Base-by-base conservation (phyloP, 2,797 vertebrate genomes). In the Alcedo atthis region DNA sequence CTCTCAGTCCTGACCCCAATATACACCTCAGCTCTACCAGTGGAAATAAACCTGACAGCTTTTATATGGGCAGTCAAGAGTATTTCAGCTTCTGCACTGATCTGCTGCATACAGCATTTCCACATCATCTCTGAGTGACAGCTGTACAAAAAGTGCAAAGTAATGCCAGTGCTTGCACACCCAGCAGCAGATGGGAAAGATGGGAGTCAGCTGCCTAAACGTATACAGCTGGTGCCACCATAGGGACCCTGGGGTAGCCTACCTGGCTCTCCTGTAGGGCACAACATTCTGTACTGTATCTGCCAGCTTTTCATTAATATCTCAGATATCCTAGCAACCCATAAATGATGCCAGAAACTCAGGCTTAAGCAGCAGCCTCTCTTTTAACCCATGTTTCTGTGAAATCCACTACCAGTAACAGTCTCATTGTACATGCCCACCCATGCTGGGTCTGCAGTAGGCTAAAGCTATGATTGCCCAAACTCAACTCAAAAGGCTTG, bases 31-130 rank as follows among this genome's bases (percentile, higher is more conserved):
- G 53, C 71, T 74, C 42, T 80, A 66, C 46, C 4, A 3, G 49
- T 25, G 25, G 58, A 85, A 92, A 53, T 79, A 87, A 89, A 93
- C 71, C 76, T 53, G 68, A 77, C 54, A 90, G 78, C 46, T 90
- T 88, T 84, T 68, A n/a, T 55, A 40, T 15, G 81, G 40, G 24
- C 33, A 77, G 54, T 68, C 64, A 55, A 14, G 20, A 77, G 64
- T 53, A 46, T 51, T 93, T 86, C 68, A 85, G 1, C 43, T 71
- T 35, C 81, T 62, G 78, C 68, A 51, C 32, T 80, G 81, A 68
- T 84, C 64, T 79, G 49, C 59, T 91, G 71, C 66, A 26, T 9
- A 70, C 53, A 54, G 74, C 59, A 45, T 69, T 90, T 79, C 64
- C 68, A 70, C 68, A 58, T 74, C n/a, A 11, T 55, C 67, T 81